Evolutionary conservation across 2,797 vertebrate species (phyloP), one percentile per base, ranked within the genome.

Genomic region (Micropoecilia bifurca): DNA sequence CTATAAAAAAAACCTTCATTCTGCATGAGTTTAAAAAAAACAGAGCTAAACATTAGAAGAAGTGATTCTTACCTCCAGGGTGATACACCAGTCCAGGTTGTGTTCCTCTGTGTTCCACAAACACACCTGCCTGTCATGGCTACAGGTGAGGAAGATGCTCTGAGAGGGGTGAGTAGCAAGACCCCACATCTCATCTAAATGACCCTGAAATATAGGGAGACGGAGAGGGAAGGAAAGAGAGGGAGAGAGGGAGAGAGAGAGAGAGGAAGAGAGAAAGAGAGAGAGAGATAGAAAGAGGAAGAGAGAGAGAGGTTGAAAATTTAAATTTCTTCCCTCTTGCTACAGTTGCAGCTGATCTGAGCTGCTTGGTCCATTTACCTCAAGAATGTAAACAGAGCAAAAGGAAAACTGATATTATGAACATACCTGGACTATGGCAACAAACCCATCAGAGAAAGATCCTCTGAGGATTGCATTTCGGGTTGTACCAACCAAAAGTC

Each of bases 131-230:
- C 93, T 92, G 95, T 99, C 98, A 0, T 99, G 96, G 39, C 97
- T 97, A 7, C 97, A 98, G 79, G 96, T 97, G 69, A 98, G 93
- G 90, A 98, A 98, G 39, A 95, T 90, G 91, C 96, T 96, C 83
- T 93, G 94, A 13, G 92, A 95, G 0, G 96, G 97, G 80, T 99
- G 98, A 0, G 97, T 97, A 39, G 97, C 96, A 87, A 99, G 86
- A 0, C 98, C 98, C 98, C 98, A 99, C 91, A 98, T 96, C 90
- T 98, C 97, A 68, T 98, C 97, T 0, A 97, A 96, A 83, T 99
- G 98, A 10, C 97, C 97, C 97, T 98, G 81, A 73, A 28, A 84
- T 72, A 73, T 30, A 73, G 3, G 7, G n/a, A 20, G 83, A 71
- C 0, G 25, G 53, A 12, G 53, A 50, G 2, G 12, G 53, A 22